Conservation (phyloP, 2,888 invertebrate species). For the Stictocephala bisonia region DNA sequence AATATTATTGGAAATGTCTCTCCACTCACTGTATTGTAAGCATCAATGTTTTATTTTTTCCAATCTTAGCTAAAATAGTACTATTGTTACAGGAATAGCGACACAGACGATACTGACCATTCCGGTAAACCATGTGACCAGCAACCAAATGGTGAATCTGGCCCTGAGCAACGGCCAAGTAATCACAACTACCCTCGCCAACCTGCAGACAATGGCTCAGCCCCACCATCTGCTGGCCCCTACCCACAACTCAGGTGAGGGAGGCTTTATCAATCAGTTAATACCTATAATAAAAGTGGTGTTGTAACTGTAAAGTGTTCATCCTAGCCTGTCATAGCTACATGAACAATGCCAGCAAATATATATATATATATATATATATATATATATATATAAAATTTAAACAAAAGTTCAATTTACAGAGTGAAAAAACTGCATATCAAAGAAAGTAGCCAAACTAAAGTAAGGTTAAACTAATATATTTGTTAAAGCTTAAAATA, state of each 20-base stretch:
- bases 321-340: too few relatives aligned
- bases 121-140: slow-evolving; percentile 90
- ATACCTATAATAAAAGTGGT: neutral
- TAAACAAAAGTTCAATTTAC: too few relatives aligned
- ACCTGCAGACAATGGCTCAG: slow-evolving; percentile 81
- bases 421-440: too few relatives aligned
- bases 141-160: slow-evolving; percentile 79
- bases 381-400: too few relatives aligned
- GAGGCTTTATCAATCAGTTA: slow-evolving; percentile 12
- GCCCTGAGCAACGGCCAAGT: slow-evolving; percentile 88
- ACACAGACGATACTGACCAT: slow-evolving; percentile 96
- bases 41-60: neutral
- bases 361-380: too few relatives aligned
- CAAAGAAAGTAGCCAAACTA: too few relatives aligned
- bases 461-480: too few relatives aligned
- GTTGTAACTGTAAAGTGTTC: too few relatives aligned
- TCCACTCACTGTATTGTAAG: too few relatives aligned
- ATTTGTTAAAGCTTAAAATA: too few relatives aligned
- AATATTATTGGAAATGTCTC: too few relatives aligned
- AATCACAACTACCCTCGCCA: slow-evolving; percentile 84
- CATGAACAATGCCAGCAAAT: too few relatives aligned
- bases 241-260: slow-evolving; percentile 65
- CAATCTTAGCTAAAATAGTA: neutral
- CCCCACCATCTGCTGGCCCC: slow-evolving; percentile 74
- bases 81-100: slow-evolving; percentile 78